Evolutionary conservation across 2,797 vertebrate genomes (phyloP).

Genomic region (Schizopygopsis malacanthus): DNA sequence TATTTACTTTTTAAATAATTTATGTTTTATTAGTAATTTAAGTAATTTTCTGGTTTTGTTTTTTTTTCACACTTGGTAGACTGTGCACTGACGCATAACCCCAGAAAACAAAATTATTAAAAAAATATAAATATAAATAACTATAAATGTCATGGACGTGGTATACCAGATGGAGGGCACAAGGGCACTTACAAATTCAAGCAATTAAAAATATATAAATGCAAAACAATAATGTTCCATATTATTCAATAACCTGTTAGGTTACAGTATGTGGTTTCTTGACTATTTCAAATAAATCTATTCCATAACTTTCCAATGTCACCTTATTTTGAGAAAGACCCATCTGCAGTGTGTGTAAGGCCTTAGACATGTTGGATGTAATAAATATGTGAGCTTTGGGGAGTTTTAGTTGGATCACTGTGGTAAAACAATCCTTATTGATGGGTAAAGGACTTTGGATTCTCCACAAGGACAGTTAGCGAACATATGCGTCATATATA

Average conservation of each 20-base stretch:
- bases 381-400: background rate
- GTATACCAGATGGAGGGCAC: background rate
- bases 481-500: background rate
- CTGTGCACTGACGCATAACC: background rate
- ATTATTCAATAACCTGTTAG: background rate
- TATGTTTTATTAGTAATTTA: background rate
- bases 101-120: background rate
- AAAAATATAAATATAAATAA: background rate
- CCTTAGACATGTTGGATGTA: background rate
- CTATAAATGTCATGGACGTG: background rate
- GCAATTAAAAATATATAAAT: background rate
- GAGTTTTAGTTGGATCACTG: conserved; percentile 6
- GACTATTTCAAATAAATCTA: background rate
- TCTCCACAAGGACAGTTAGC: conserved; percentile 14
- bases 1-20: background rate
- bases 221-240: background rate
- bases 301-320: background rate
- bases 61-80: background rate
- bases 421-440: conserved; percentile 1
- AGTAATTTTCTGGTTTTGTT: background rate
- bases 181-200: background rate
- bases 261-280: background rate
- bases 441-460: conserved; percentile 1
- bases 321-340: conserved; percentile 1
- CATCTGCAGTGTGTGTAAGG: background rate